Conservation (phyloP, 2,113 vertebrate genomes). For the Tringa solitaria region DNA sequence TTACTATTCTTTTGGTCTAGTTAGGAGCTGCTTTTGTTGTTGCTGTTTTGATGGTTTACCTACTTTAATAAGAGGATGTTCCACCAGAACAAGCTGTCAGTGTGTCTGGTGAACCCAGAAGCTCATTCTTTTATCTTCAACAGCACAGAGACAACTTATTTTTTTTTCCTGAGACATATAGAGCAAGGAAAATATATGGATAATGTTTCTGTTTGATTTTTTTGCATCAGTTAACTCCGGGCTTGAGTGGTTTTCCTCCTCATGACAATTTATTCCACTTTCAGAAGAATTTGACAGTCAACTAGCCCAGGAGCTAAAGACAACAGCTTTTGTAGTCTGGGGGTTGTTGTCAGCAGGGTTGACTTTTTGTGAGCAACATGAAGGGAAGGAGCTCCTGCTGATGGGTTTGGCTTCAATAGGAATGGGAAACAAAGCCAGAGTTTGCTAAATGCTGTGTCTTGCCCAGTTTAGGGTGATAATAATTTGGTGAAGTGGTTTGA, state of each 20-base stretch:
- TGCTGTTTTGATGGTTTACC: background rate
- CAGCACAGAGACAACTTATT: background rate
- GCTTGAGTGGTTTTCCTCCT: background rate
- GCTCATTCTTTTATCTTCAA: background rate
- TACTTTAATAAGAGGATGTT: background rate
- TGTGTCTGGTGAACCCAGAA: slow-evolving; percentile 12
- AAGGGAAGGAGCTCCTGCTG: background rate
- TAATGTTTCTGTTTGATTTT: background rate
- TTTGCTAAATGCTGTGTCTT: background rate
- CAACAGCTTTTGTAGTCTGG: background rate
- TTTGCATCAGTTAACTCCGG: background rate
- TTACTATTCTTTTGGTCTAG: background rate
- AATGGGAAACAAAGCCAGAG: background rate
- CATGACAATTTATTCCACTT: background rate
- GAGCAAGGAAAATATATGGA: background rate
- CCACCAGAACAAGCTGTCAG: background rate
- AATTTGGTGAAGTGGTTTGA: background rate
- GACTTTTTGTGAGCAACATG: background rate
- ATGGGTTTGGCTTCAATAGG: background rate
- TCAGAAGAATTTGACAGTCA: background rate
- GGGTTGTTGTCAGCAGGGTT: background rate
- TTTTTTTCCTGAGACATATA: fast-evolving
- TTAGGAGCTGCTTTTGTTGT: slow-evolving; percentile 1
- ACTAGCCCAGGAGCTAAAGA: background rate
- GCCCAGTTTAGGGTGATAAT: background rate